Conservation (phyloP, 2,113 vertebrate genomes). For the Sinocyclocheilus anshuiensis region DNA sequence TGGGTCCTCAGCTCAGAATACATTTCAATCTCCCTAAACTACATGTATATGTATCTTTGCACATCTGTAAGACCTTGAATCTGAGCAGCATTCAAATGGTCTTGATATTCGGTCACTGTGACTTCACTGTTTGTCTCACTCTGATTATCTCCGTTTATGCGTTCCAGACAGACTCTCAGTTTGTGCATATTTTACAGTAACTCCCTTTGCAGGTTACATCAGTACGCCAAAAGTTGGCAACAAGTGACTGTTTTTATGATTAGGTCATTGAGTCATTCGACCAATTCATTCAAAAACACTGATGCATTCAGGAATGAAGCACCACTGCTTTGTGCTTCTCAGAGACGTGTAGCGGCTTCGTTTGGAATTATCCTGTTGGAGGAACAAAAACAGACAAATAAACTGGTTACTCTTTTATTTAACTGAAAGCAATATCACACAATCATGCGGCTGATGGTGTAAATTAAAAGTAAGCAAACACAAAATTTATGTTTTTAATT, state of each 20-base stretch:
- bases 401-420: too few species aligned
- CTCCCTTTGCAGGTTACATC: too few species aligned
- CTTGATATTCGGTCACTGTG: not conserved
- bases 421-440: not conserved
- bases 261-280: too few species aligned
- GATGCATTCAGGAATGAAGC: not conserved
- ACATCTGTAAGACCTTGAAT: not conserved
- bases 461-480: conserved; percentile 26
- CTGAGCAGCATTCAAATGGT: not conserved
- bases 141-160: too few species aligned
- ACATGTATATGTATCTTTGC: not conserved
- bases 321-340: not conserved
- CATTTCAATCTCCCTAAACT: not conserved
- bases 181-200: too few species aligned
- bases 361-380: not conserved
- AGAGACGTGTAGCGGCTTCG: not conserved
- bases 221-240: not conserved
- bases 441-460: not conserved
- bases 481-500: not conserved
- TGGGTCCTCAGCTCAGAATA: not conserved
- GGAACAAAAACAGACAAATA: too few species aligned
- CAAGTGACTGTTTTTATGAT: not conserved
- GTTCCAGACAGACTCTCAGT: too few species aligned
- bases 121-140: not conserved
- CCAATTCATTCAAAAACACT: not conserved